Conservation (phyloP, 2,888 invertebrate genomes). For the Torymus auratus region DNA sequence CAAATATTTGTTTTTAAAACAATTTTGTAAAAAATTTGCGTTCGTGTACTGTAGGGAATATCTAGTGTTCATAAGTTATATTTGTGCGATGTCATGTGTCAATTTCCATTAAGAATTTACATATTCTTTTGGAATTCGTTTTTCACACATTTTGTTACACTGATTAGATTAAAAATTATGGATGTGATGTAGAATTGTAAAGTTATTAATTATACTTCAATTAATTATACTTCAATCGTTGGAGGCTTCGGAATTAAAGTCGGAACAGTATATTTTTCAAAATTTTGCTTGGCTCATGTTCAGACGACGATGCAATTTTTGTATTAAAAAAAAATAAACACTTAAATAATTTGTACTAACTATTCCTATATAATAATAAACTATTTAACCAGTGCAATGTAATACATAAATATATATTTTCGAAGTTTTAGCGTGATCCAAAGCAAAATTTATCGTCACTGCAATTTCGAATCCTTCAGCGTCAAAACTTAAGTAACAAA, state of each 20-base stretch:
- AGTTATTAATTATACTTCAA: conserved; percentile 29
- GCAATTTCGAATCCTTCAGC: conserved; percentile 22
- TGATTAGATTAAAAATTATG: conserved; percentile 25
- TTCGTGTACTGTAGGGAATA: conserved; percentile 4
- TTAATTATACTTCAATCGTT: conserved; percentile 44
- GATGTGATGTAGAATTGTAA: conserved; percentile 30
- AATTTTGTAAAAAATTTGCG: not conserved
- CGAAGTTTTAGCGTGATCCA: not conserved
- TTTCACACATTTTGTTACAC: conserved; percentile 24
- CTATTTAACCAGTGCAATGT: not conserved
- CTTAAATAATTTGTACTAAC: not conserved
- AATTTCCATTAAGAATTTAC: conserved; percentile 5
- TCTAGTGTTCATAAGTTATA: conserved; percentile 12
- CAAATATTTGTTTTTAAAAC: conserved; percentile 47
- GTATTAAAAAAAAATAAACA: not conserved
- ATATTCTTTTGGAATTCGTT: conserved; percentile 11
- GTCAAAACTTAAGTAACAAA: not conserved
- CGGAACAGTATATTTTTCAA: not conserved
- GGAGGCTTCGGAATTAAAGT: conserved; percentile 33
- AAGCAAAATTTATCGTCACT: conserved; percentile 8
- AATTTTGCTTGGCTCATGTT: conserved; percentile 17
- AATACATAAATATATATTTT: not conserved
- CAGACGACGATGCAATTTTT: conserved; percentile 1
- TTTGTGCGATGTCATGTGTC: conserved; percentile 10
- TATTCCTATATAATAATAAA: not conserved